phyloP scores from a whole-genome alignment of 1,140 invertebrate genomes.

The Trialeurodes vaporariorum region DNA sequence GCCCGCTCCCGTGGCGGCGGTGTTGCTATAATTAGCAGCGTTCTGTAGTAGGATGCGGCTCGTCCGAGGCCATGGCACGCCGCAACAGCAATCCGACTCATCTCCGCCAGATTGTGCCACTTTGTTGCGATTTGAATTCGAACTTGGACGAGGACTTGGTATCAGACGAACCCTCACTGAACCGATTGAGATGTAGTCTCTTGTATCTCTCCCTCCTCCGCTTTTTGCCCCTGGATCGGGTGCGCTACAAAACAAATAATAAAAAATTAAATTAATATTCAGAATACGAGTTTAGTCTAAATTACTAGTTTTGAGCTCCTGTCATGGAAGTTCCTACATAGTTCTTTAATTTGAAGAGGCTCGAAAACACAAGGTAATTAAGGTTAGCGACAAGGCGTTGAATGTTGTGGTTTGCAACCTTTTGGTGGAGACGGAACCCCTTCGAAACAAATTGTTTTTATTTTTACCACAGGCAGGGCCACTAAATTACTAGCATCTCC shows the following conservation, averaged over 20 bases:
- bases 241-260: background rate
- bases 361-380: too few relatives aligned
- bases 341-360: background rate
- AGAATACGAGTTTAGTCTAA: background rate
- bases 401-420: too few relatives aligned
- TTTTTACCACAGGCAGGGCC: too few relatives aligned
- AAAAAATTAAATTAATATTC: background rate
- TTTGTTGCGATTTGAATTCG: too few relatives aligned
- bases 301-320: too few relatives aligned
- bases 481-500: too few relatives aligned
- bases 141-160: too few relatives aligned
- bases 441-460: too few relatives aligned
- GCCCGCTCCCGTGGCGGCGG: conserved; percentile 9
- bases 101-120: conserved; percentile 27
- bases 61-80: conserved; percentile 32
- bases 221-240: background rate
- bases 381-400: too few relatives aligned
- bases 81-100: conserved; percentile 35
- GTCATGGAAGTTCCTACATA: background rate
- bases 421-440: too few relatives aligned
- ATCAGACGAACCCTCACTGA: conserved; percentile 19
- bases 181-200: conserved; percentile 14
- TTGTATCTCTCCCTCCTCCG: background rate
- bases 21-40: conserved; percentile 17
- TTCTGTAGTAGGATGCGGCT: conserved; percentile 29